Conservation (phyloP, 1,140 invertebrate species). For the Choristoneura fumiferana region DNA sequence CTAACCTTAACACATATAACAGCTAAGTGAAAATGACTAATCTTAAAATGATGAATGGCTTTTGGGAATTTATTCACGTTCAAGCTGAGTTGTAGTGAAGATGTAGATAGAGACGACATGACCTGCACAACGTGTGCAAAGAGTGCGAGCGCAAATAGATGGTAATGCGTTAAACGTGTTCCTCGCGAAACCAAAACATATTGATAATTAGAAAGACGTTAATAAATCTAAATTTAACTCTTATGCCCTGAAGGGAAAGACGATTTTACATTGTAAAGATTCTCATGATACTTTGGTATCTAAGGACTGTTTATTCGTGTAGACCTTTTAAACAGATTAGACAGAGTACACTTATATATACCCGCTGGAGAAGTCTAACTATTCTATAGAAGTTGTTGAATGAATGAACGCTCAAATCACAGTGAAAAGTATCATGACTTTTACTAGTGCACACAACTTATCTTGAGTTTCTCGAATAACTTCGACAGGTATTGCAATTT, state of each 20-base stretch:
- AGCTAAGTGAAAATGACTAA: constrained; percentile 16
- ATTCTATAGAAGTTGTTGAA: too few relatives aligned
- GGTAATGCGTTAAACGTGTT: constrained; percentile 16
- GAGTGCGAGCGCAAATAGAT: constrained; percentile 12
- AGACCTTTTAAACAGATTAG: constrained; percentile 8
- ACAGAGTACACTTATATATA: constrained; percentile 1
- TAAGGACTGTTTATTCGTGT: constrained; percentile 9
- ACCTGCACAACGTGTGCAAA: constrained; percentile 1
- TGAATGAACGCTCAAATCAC: not conserved
- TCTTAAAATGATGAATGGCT: constrained; percentile 3
- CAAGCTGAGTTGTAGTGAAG: not conserved
- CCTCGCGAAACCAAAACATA: constrained; percentile 6
- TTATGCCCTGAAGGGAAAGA: not conserved
- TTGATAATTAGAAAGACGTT: constrained; percentile 5
- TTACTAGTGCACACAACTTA: too few relatives aligned
- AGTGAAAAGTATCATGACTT: not conserved
- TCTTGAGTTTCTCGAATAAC: too few relatives aligned
- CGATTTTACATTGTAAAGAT: not conserved
- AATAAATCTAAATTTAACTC: not conserved
- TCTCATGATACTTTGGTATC: not conserved
- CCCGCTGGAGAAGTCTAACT: too few relatives aligned
- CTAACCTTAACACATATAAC: constrained; percentile 11
- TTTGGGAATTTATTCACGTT: constrained; percentile 12
- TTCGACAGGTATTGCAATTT: too few relatives aligned
- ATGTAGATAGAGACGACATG: constrained; percentile 3